Evolutionary conservation across 2,888 invertebrate species (phyloP).

Genomic region (Amiota minor): DNA sequence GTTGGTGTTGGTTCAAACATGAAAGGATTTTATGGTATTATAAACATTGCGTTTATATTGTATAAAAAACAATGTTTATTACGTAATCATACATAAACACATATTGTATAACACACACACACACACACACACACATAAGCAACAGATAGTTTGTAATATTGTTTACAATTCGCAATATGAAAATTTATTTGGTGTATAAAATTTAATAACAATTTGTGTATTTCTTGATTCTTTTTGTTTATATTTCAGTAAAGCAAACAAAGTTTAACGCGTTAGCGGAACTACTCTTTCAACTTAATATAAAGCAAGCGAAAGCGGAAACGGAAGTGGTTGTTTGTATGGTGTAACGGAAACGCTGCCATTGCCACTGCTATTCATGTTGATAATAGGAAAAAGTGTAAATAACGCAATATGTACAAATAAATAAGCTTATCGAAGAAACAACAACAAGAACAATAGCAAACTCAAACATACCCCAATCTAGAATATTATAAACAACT

Average conservation of each 20-base stretch:
- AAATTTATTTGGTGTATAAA: background rate
- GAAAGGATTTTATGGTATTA: no score
- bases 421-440: conserved; percentile 22
- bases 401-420: conserved; percentile 37
- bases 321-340: conserved; percentile 51
- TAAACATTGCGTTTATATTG: no score
- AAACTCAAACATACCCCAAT: background rate
- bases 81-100: no score
- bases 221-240: conserved; percentile 37
- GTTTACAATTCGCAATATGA: no score
- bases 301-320: background rate
- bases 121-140: background rate
- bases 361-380: conserved; percentile 39
- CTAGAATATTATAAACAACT: background rate
- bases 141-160: no score
- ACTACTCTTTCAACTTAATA: background rate
- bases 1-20: no score
- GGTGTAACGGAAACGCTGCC: conserved; percentile 45
- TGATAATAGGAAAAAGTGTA: background rate
- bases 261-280: background rate
- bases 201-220: conserved; percentile 8
- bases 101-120: no score
- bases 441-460: conserved; percentile 1
- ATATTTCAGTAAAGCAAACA: conserved; percentile 36
- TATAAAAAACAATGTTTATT: no score